Evolutionary conservation across 2,888 invertebrate species (phyloP).

Genomic region (Galeruca laticollis): DNA sequence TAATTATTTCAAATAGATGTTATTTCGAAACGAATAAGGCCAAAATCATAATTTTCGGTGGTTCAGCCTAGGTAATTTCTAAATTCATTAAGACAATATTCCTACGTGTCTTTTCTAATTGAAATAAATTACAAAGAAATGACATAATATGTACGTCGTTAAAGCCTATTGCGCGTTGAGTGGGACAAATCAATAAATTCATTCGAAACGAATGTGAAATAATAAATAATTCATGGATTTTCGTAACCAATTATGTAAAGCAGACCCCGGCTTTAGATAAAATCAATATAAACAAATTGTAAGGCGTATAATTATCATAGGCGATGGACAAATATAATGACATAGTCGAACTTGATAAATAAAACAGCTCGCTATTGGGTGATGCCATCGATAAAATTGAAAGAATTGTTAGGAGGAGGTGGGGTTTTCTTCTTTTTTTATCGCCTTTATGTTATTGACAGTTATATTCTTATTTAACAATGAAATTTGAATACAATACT

Average conservation of each 20-base stretch:
- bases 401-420: slow-evolving; percentile 20
- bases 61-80: no score
- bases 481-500: slow-evolving; percentile 32
- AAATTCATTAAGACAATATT: no score
- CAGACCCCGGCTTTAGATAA: slow-evolving; percentile 45
- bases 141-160: slow-evolving; percentile 11
- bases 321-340: slow-evolving; percentile 41
- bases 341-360: slow-evolving; percentile 38
- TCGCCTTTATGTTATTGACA: slow-evolving; percentile 16
- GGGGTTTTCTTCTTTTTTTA: background rate
- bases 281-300: slow-evolving; percentile 49
- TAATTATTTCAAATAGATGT: no score
- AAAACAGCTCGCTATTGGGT: slow-evolving; percentile 32
- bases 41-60: no score
- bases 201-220: slow-evolving; percentile 42
- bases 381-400: slow-evolving; percentile 35
- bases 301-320: slow-evolving; percentile 42
- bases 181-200: slow-evolving; percentile 46
- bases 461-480: slow-evolving; percentile 20
- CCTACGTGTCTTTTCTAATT: background rate
- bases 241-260: slow-evolving; percentile 49
- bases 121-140: background rate
- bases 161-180: slow-evolving; percentile 22
- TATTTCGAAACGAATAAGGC: no score
- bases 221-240: slow-evolving; percentile 50